Conservation (phyloP, 2,113 vertebrate genomes). For the Phainopepla nitens region DNA sequence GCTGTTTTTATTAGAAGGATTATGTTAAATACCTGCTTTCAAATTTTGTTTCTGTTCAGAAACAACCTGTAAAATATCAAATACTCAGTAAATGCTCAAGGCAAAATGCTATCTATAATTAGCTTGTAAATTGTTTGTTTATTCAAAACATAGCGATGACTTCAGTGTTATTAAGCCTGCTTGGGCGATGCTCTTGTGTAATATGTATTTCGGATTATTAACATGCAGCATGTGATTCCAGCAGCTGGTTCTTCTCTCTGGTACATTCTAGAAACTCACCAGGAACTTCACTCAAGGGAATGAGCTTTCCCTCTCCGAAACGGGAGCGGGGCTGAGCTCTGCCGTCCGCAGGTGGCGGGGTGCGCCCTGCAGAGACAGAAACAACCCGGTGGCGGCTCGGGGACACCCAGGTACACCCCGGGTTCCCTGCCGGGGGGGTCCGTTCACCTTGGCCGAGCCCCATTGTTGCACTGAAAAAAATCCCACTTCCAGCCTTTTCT, state of each 20-base stretch:
- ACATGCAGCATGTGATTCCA: background rate
- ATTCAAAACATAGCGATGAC: background rate
- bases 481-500: background rate
- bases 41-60: background rate
- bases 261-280: background rate
- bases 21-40: background rate
- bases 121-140: background rate
- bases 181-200: background rate
- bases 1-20: background rate
- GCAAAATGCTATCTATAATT: background rate
- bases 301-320: background rate
- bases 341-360: background rate
- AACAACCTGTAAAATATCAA: background rate
- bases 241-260: background rate
- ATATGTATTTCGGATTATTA: background rate
- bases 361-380: background rate
- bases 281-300: background rate
- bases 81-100: background rate
- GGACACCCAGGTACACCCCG: background rate
- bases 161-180: background rate
- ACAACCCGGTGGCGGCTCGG: accelerated
- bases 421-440: accelerated
- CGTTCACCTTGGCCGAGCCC: background rate
- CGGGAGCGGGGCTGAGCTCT: background rate
- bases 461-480: background rate